These are phyloP conservation scores for Sycophaga agraensis DNA, from an alignment of 1,140 invertebrate genomes.

Conservation along the genomic window DNA sequence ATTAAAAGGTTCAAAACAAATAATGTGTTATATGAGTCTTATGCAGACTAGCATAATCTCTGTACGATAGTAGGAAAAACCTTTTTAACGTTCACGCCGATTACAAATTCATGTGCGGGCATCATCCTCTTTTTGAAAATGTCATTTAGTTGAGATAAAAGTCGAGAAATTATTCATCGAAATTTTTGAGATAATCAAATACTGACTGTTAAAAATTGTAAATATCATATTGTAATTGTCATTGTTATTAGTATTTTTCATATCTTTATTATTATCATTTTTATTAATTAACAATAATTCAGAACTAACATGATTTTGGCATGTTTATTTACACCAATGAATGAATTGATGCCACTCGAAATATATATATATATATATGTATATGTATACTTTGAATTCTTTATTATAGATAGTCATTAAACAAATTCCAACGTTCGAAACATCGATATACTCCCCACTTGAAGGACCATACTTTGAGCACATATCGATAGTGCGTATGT, in stretches of 20 bases:
- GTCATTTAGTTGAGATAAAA: too few species aligned
- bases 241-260: not conserved
- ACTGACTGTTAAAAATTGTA: not conserved
- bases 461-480: not conserved
- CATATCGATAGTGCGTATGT: not conserved
- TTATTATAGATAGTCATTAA: conserved; percentile 51
- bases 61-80: too few species aligned
- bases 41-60: too few species aligned
- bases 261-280: not conserved
- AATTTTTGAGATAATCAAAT: too few species aligned
- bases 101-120: too few species aligned
- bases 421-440: conserved; percentile 55
- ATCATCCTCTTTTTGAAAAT: too few species aligned
- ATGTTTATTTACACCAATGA: conserved; percentile 10
- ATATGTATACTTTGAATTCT: conserved; percentile 44
- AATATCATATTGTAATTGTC: not conserved
- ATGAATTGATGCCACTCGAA: conserved; percentile 5
- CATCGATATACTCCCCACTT: conserved; percentile 47
- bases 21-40: too few species aligned
- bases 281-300: conserved; percentile 19
- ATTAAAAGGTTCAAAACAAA: too few species aligned
- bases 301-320: conserved; percentile 9
- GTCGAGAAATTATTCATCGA: too few species aligned
- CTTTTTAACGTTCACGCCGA: too few species aligned
- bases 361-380: not conserved